Conservation (phyloP, 2,113 vertebrate species). For the Quiscalus mexicanus region DNA sequence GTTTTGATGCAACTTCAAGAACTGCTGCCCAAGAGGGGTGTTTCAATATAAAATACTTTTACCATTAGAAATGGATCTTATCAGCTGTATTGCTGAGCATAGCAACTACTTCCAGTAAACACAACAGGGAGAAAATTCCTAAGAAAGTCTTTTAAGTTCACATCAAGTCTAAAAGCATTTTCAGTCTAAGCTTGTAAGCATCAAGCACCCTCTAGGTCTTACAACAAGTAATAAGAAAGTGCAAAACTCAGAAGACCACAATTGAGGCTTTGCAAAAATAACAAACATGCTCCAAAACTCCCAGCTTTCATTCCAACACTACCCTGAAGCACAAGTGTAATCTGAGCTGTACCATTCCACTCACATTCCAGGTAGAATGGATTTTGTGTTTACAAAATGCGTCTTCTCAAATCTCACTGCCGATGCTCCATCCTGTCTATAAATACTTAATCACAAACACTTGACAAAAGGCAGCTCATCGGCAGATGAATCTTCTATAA, state of each 20-base stretch:
- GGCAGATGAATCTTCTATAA: background rate
- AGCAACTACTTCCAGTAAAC: background rate
- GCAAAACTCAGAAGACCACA: conserved; percentile 6
- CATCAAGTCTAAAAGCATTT: conserved; percentile 30
- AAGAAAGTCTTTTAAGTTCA: background rate
- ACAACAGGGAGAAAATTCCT: background rate
- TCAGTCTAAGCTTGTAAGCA: background rate
- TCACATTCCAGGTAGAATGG: conserved; percentile 58
- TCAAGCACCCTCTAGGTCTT: background rate
- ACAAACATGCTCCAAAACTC: background rate
- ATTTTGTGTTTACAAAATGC: conserved; percentile 11
- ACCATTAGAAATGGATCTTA: background rate
- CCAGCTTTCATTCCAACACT: conserved; percentile 29
- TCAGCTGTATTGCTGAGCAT: background rate
- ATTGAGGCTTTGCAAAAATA: background rate
- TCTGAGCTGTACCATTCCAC: conserved; percentile 15
- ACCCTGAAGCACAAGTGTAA: conserved; percentile 35
- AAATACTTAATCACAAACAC: background rate
- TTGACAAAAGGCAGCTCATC: background rate
- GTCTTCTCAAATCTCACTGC: background rate
- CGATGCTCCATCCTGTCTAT: background rate
- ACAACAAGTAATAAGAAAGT: background rate
- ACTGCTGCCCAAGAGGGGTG: background rate
- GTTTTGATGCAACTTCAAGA: background rate
- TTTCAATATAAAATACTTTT: background rate